Evolutionary conservation across 2,888 invertebrate species (phyloP).

Genomic region (Philopedon plagiatum): DNA sequence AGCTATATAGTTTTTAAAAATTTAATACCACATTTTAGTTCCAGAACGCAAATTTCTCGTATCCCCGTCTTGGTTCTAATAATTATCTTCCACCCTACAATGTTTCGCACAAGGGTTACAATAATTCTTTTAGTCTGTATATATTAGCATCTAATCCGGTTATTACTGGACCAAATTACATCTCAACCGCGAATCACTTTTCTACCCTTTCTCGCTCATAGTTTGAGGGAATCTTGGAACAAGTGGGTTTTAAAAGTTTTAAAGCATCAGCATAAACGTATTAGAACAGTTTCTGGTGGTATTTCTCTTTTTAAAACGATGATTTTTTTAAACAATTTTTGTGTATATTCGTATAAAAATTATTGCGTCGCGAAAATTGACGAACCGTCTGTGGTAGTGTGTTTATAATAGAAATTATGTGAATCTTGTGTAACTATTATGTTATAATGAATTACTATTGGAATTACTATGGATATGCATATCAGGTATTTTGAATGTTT

Average conservation of each 20-base stretch:
- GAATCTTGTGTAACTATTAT: too few species aligned
- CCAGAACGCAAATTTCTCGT: too few species aligned
- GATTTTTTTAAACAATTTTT: too few species aligned
- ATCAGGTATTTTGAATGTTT: neutral
- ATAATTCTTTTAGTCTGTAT: conserved; percentile 28
- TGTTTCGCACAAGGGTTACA: conserved; percentile 18
- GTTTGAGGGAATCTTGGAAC: conserved; percentile 24
- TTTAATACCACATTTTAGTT: too few species aligned
- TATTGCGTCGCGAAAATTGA: too few species aligned
- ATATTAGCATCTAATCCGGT: conserved; percentile 57
- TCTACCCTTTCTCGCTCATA: conserved; percentile 53
- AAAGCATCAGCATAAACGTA: neutral
- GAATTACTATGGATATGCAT: conserved; percentile 25
- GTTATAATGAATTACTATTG: conserved; percentile 14
- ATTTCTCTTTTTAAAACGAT: neutral
- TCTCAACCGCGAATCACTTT: conserved; percentile 56
- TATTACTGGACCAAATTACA: conserved; percentile 59
- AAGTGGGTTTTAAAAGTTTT: conserved; percentile 41
- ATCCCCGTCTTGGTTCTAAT: neutral
- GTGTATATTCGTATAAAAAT: too few species aligned
- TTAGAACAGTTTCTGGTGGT: neutral
- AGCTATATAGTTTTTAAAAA: too few species aligned
- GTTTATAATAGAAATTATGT: too few species aligned
- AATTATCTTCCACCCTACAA: neutral
- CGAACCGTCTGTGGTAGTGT: neutral